Evolutionary conservation across 2,113 vertebrate genomes (phyloP), one percentile per base, ranked within the genome.

Genomic region (Hydrolagus affinis): DNA sequence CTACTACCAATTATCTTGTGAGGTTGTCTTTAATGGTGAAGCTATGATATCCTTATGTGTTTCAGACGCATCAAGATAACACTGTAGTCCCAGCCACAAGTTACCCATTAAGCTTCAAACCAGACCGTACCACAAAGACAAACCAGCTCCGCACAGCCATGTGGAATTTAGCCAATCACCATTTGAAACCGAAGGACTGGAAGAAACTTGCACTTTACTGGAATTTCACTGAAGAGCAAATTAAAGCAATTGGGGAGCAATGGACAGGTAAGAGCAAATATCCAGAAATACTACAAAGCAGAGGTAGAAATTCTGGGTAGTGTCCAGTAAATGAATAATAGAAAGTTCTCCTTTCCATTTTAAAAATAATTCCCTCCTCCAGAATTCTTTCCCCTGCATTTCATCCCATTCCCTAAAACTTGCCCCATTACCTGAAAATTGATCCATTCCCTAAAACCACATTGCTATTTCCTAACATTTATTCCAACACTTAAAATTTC

Each of bases 181-280:
- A 94, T 19, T 90, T 97, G 87, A 95, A 95, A 86, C 90, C 91
- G 21, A 85, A 85, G 0, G 93, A 95, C 85, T 97, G 96, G 96
- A 97, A 95, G 91, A 94, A 88, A 88, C 87, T 98, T 87, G 95
- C 97, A 19, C 12, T 86, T 19, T 86, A 89, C 19, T 96, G 94
- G 96, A 87, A 89, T 68, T 99, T 99, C 88, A 95, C 91, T 0
- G 91, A 92, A 14, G 90, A 91, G 32, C 96, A 97, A 88, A 92
- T 96, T 85, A 92, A 88, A 86, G 95, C 95, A 86, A 96, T 97
- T 1, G 92, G 95, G 88, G 91, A 94, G 85, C 96, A 98, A 90
- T 96, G 95, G 95, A 95, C 95, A 93, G 96, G 97, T 97, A 91
- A 88, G 0, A 3, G 25, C 8, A 83, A 64, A 62, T 8, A 56